A percentile compares a stretch with the other conserved stretches of the same genome.
Conservation (phyloP, 2,113 vertebrate species). For the Motacilla tschutschensis region DNA sequence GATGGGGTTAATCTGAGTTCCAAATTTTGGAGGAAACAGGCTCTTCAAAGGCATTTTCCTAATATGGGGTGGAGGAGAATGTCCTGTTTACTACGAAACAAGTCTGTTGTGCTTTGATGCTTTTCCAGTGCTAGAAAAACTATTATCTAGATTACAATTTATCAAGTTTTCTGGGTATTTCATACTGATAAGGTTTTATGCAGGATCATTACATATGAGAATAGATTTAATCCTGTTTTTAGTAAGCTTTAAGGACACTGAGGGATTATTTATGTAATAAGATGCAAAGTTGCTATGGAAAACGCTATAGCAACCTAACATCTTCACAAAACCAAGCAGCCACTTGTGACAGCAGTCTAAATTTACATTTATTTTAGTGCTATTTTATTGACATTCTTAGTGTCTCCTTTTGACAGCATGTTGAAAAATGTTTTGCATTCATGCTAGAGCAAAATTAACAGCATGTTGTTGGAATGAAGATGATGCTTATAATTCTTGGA, state of each 20-base stretch:
- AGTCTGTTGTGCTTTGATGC: neutral
- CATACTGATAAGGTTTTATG: constrained; percentile 71
- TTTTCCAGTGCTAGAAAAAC: constrained; percentile 41
- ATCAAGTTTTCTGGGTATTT: constrained; percentile 68
- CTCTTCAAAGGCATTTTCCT: constrained; percentile 10
- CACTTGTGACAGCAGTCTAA: constrained; percentile 80
- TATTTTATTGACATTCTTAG: constrained; percentile 78
- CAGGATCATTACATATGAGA: constrained; percentile 71
- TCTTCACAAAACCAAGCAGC: constrained; percentile 76
- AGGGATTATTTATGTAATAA: constrained; percentile 81
- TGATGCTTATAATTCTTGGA: constrained; percentile 57
- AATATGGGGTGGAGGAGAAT: neutral
- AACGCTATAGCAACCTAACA: constrained; percentile 79
- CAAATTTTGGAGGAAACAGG: neutral
- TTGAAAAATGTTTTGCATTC: constrained; percentile 75
- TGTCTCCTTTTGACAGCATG: constrained; percentile 78
- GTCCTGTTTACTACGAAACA: constrained; percentile 4
- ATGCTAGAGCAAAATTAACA: constrained; percentile 73
- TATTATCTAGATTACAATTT: constrained; percentile 66
- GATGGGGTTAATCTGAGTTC: neutral
- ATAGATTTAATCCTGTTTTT: constrained; percentile 78
- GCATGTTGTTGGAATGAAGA: constrained; percentile 61
- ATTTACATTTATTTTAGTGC: constrained; percentile 82
- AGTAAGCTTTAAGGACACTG: constrained; percentile 73
- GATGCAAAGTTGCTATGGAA: constrained; percentile 83